Conservation (phyloP, 2,797 vertebrate genomes). For the Pipistrellus kuhlii region DNA sequence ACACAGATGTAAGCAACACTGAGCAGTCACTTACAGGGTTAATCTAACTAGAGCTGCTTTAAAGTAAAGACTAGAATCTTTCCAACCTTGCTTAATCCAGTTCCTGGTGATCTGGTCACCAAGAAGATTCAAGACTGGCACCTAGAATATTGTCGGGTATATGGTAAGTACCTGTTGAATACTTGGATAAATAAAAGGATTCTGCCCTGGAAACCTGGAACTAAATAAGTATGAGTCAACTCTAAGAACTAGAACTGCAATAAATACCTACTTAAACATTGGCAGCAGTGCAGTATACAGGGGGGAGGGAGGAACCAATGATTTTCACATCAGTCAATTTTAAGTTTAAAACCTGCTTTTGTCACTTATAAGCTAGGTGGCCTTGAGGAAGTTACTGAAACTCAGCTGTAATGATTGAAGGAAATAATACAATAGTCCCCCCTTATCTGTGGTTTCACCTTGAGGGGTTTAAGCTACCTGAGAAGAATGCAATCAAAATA, state of each 20-base stretch:
- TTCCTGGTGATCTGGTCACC: background rate
- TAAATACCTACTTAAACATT: conserved; percentile 6
- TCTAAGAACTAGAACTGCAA: conserved; percentile 43
- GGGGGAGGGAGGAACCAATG: background rate
- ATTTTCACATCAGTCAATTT: background rate
- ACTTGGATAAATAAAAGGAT: conserved; percentile 51
- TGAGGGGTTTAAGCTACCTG: background rate
- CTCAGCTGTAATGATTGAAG: background rate
- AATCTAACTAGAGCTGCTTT: conserved; percentile 3
- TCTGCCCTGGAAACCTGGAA: conserved; percentile 3
- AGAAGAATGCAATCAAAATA: background rate
- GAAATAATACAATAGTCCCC: background rate
- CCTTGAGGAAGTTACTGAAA: background rate
- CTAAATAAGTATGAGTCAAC: conserved; percentile 54
- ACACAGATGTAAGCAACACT: conserved; percentile 33
- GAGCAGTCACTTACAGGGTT: background rate
- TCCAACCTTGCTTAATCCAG: conserved; percentile 23
- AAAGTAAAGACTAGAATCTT: conserved; percentile 17
- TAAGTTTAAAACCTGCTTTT: conserved; percentile 58
- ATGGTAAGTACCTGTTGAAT: background rate
- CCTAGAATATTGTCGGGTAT: background rate
- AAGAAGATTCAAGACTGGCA: conserved; percentile 9
- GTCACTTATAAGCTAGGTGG: background rate
- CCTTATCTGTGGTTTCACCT: background rate
- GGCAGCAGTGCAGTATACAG: background rate